Percentiles rank a stretch among this genome's conserved stretches.
These are phyloP conservation scores for Ormyrus thymus DNA, from an alignment of 2,888 invertebrate genomes.

Conservation along the genomic window DNA sequence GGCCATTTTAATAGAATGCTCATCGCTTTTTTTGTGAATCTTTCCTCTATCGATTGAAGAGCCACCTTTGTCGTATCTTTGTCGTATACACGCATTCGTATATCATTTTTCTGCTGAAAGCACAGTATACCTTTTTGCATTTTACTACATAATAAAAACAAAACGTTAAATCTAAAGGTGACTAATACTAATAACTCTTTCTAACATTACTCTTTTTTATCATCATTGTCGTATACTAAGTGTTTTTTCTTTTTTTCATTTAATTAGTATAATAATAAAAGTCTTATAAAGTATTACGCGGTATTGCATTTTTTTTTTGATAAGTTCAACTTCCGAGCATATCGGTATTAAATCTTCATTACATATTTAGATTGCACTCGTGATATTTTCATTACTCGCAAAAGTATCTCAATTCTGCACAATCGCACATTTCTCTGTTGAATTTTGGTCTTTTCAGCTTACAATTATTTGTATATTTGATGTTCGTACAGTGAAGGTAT, in stretches of 20 bases:
- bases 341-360: conserved; percentile 10
- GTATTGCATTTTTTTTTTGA: conserved; percentile 4
- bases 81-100: conserved; percentile 41
- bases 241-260: background rate
- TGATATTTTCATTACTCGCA: background rate
- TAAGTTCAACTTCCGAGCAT: background rate
- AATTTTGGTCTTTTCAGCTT: background rate
- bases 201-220: background rate
- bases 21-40: background rate
- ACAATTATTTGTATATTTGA: background rate
- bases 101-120: conserved; percentile 15
- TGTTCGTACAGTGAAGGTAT: background rate
- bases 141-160: conserved; percentile 14
- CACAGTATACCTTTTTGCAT: conserved; percentile 10
- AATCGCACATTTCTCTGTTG: background rate
- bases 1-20: conserved; percentile 9
- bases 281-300: conserved; percentile 16
- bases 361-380: background rate
- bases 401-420: background rate
- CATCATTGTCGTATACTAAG: conserved; percentile 19
- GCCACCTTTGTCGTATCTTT: background rate
- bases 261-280: conserved; percentile 22
- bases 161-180: conserved; percentile 4
- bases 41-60: conserved; percentile 6
- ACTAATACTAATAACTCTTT: conserved; percentile 1